A percentile compares a stretch with the other conserved stretches of the same genome.
phyloP scores from a whole-genome alignment of 1,140 invertebrate species.

The Bacillus rossius region DNA sequence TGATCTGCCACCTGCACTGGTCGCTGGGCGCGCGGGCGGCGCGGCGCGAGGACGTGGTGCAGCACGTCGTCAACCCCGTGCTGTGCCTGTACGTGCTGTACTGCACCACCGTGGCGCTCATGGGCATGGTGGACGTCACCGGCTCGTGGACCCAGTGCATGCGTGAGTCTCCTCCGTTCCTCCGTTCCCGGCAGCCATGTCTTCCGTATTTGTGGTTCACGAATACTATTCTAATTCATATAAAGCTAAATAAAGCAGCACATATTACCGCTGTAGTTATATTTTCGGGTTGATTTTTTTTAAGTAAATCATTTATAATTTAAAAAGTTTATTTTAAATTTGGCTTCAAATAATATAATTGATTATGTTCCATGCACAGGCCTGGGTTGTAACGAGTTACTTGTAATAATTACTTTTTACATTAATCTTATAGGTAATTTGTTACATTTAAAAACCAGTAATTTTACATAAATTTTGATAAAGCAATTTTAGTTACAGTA shows the following conservation, averaged over 20 bases:
- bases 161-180: conserved; percentile 36
- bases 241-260: no score
- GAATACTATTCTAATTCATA: no score
- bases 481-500: no score
- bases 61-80: conserved; percentile 36
- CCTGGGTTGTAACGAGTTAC: no score
- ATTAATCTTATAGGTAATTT: no score
- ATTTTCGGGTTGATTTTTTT: not conserved
- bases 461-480: no score
- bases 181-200: not conserved
- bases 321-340: not conserved
- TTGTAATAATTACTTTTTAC: no score
- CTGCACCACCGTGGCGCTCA: conserved; percentile 43
- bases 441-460: no score
- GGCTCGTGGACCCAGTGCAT: conserved; percentile 46
- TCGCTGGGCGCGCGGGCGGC: conserved; percentile 44
- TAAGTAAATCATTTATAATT: not conserved
- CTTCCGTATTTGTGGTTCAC: no score
- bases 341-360: conserved; percentile 2
- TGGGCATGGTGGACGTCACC: conserved; percentile 46
- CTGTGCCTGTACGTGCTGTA: conserved; percentile 43
- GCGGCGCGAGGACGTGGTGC: conserved; percentile 45
- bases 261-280: not conserved
- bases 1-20: conserved; percentile 51
- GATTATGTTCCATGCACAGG: no score